phyloP scores from a whole-genome alignment of 1,140 invertebrate genomes.

The Oreohelix idahoensis region DNA sequence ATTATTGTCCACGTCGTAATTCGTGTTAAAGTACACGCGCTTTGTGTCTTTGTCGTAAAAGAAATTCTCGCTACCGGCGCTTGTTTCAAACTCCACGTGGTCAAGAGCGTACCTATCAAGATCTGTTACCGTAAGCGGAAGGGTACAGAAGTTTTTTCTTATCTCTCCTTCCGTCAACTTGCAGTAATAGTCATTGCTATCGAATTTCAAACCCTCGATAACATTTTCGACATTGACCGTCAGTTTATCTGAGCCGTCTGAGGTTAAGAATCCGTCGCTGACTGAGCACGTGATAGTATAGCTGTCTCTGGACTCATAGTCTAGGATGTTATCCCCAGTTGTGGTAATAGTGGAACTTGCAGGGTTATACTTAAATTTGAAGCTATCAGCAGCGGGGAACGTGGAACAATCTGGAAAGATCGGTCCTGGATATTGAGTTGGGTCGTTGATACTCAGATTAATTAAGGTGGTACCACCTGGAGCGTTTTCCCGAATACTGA shows the following conservation, averaged over 20 bases:
- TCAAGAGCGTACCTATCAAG: background rate
- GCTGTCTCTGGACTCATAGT: background rate
- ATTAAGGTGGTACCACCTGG: background rate
- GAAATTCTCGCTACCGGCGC: background rate
- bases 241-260: background rate
- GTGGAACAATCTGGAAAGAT: background rate
- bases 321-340: background rate
- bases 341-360: constrained; percentile 3
- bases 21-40: background rate
- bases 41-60: background rate
- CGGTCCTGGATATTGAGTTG: background rate
- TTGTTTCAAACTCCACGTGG: background rate
- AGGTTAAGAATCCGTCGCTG: background rate
- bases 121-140: background rate
- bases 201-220: background rate
- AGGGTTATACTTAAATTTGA: background rate
- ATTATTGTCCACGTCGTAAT: constrained; percentile 10
- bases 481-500: constrained; percentile 2
- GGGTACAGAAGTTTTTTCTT: background rate
- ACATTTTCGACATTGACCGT: constrained; percentile 3
- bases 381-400: background rate
- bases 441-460: background rate
- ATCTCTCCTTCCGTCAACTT: background rate
- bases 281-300: constrained; percentile 16
- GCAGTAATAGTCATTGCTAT: constrained; percentile 16